Conservation (phyloP, 2,888 invertebrate genomes). For the Spatulosminthurus flaviceps region DNA sequence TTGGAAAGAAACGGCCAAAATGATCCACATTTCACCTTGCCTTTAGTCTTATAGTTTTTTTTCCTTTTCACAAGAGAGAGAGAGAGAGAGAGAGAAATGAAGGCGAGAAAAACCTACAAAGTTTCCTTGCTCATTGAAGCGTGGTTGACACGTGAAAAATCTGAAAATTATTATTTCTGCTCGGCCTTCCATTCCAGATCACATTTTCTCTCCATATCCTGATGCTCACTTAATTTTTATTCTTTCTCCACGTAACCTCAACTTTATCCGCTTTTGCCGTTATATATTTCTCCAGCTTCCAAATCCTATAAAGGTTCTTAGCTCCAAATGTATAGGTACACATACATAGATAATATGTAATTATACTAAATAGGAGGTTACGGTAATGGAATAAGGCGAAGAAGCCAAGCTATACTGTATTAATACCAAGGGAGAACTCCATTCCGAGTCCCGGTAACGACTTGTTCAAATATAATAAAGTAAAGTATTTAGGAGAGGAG, state of each 20-base stretch:
- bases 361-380: not conserved
- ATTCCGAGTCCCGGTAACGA: not conserved
- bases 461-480: slow-evolving; percentile 18
- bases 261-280: slow-evolving; percentile 10
- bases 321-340: too few relatives aligned
- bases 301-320: not conserved
- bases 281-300: not conserved
- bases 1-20: slow-evolving; percentile 29
- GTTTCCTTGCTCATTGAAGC: slow-evolving; percentile 24
- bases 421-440: not conserved
- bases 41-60: not conserved
- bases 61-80: slow-evolving; percentile 13
- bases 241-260: not conserved
- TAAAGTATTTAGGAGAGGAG: slow-evolving; percentile 6
- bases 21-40: slow-evolving; percentile 37
- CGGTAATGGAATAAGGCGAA: not conserved
- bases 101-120: slow-evolving; percentile 25
- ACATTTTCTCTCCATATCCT: not conserved
- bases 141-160: slow-evolving; percentile 39
- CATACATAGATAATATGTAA: not conserved
- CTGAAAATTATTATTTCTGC: slow-evolving; percentile 8
- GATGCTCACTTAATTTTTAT: slow-evolving; percentile 42
- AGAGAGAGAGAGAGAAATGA: not conserved
- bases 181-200: not conserved
- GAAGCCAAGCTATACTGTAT: too few relatives aligned